phyloP scores from a whole-genome alignment of 2,888 invertebrate species.

The Eupithecia tripunctaria region DNA sequence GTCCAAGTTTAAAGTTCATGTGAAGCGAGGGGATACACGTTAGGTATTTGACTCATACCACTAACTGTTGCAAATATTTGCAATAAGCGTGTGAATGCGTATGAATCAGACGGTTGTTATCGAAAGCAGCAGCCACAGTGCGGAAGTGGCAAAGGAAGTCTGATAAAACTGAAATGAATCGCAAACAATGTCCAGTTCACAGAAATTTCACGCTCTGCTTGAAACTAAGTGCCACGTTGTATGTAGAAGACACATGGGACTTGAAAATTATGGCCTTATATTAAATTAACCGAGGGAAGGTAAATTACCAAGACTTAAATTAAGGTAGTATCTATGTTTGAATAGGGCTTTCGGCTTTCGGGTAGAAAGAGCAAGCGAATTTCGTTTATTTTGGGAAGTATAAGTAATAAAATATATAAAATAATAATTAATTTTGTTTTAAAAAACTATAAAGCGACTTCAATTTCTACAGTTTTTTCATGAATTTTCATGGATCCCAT shows the following conservation, averaged over 20 bases:
- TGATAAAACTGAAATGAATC: slow-evolving; percentile 72
- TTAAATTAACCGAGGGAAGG: not conserved
- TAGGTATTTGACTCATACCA: not conserved
- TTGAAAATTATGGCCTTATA: slow-evolving; percentile 4
- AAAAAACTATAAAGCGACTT: too few species aligned
- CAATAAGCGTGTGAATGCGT: slow-evolving; percentile 43
- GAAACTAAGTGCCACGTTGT: slow-evolving; percentile 20
- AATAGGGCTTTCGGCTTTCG: not conserved
- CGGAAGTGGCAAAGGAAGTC: slow-evolving; percentile 77
- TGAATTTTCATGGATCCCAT: too few species aligned
- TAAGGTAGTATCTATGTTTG: not conserved
- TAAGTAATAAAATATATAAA: not conserved
- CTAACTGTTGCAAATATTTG: slow-evolving; percentile 25
- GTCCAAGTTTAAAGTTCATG: not conserved
- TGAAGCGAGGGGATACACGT: too few species aligned
- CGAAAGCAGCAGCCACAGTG: slow-evolving; percentile 60
- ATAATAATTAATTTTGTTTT: too few species aligned
- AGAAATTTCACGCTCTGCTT: slow-evolving; percentile 43
- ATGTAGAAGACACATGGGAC: slow-evolving; percentile 16
- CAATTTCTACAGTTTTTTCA: too few species aligned
- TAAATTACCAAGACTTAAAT: slow-evolving; percentile 1
- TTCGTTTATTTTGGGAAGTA: not conserved
- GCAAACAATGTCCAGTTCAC: slow-evolving; percentile 65
- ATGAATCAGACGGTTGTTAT: slow-evolving; percentile 63
- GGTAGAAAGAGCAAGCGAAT: not conserved